Base-by-base conservation (phyloP, 2,888 invertebrate genomes). In the Matsumyia berberina region DNA sequence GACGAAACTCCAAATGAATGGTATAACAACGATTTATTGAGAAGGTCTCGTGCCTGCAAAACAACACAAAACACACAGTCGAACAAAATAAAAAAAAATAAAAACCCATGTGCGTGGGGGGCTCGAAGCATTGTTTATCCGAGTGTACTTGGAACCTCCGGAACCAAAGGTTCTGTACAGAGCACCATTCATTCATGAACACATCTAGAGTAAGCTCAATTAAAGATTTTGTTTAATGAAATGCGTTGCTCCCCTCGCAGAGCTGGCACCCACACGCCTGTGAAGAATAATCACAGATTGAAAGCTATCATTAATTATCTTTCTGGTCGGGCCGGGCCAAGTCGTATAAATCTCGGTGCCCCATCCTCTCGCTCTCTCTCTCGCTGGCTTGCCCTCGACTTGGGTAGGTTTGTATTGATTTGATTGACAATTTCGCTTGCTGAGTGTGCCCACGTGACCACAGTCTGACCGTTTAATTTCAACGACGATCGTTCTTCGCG, bases 371-470 rank as follows among this genome's bases (percentile, higher is more conserved):
- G n/a, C n/a, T n/a, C n/a, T n/a, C n/a, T n/a, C n/a, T n/a, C n/a
- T n/a, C n/a, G n/a, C n/a, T n/a, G n/a, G n/a, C n/a, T n/a, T n/a
- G n/a, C 51, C 55, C 51, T 11, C 7, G 33, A 5, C 12, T 6
- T 57, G 15, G 42, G 33, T 66, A 15, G 76, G 51, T 70, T 77
- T 77, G 69, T 85, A 85, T 85, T 76, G 85, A 85, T 85, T 85
- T 85, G 85, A 85, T 85, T 85, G 85, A 85, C 85, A 85, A 85
- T 85, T 80, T 80, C 42, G 85, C 85, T 78, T 19, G 79, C 62
- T 85, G 85, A 80, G 85, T 85, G 80, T 85, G 85, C 85, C 85
- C 85, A 85, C 85, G 85, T 85, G 85, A 85, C 85, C 85, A 85
- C 74, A 76, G 80, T 76, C 74, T 85, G 85, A 85, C 85, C 85